Evolutionary conservation across 2,113 vertebrate genomes (phyloP), one percentile per base, ranked within the genome.

Genomic region (Passer domesticus): DNA sequence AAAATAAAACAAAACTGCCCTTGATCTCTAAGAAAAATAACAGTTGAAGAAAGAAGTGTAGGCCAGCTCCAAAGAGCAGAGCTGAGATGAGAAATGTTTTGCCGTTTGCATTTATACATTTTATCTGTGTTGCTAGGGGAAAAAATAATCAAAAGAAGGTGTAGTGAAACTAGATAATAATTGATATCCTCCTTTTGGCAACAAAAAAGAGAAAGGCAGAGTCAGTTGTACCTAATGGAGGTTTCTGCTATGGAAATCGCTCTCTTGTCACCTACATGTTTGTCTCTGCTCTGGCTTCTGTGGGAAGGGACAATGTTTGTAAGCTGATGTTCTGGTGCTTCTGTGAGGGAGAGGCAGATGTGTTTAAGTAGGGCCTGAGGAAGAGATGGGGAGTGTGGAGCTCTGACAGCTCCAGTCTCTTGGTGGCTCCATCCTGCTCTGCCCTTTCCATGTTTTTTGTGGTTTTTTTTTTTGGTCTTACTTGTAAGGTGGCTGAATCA

Each of bases 41-140:
- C 39, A 83, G 30, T 37, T 87, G 60, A 83, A 87, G 69, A 0
- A 1, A 90, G 85, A 23, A 72, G 37, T 6, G 1, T 35, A 81
- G 85, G 73, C 64, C 25, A 74, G 35, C 47, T 87, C 59, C 79
- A 59, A 87, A 77, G 39, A 87, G 47, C 68, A 84, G 80, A 77
- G 63, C 52, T 77, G 83, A 83, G 68, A 72, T 81, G 75, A 83
- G 66, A 89, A 92, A 90, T 82, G 83, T 93, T 96, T 90, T 90
- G 73, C 86, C 8, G 1, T 86, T 91, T 92, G 64, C 72, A 89
- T 74, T 66, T 83, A 63, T 70, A 28, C 24, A 13, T 92, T 90
- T 91, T 72, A 9, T 58, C 50, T 59, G 47, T 74, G 33, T 67
- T 74, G 28, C 31, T 74, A 74, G 15, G 39, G 39, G 13, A 8